These are phyloP conservation scores for Drosophila micromelanica DNA, from an alignment of 1,140 invertebrate species.

Conservation along the genomic window DNA sequence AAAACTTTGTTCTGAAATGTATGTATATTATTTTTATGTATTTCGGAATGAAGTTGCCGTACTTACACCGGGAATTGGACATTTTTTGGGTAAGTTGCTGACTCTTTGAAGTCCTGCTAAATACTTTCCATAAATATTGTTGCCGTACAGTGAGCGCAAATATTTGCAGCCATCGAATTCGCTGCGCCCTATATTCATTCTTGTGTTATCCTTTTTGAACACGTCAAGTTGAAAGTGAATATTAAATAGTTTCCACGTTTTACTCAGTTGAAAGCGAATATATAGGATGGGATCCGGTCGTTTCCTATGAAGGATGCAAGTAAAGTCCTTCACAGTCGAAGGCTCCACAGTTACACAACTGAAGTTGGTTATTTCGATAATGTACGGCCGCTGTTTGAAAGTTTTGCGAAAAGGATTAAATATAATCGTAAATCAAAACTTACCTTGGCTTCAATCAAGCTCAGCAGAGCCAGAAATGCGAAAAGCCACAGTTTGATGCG, in stretches of 20 bases:
- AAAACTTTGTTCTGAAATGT: slow-evolving; percentile 32
- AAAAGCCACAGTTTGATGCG: not conserved
- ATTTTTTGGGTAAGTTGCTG: slow-evolving; percentile 41
- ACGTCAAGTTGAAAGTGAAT: slow-evolving; percentile 27
- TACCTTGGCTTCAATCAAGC: not conserved
- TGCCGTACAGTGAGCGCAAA: slow-evolving; percentile 15
- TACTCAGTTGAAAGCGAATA: not conserved
- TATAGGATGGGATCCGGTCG: not conserved
- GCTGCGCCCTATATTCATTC: slow-evolving; percentile 24
- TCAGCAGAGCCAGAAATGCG: not conserved
- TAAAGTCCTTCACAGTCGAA: not conserved
- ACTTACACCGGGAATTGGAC: slow-evolving; percentile 42
- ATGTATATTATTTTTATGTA: not conserved
- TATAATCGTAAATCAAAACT: not conserved
- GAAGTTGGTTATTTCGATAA: not conserved
- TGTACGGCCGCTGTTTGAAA: not conserved
- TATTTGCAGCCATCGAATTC: slow-evolving; percentile 61
- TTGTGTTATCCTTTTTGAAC: slow-evolving; percentile 45
- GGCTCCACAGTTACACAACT: not conserved
- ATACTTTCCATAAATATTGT: slow-evolving; percentile 34
- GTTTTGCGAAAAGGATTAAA: too few species aligned
- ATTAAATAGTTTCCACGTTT: not conserved
- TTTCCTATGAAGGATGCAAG: not conserved
- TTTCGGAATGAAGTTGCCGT: not conserved
- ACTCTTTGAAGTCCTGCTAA: slow-evolving; percentile 22